Evolutionary conservation across 2,113 vertebrate species (phyloP).

Genomic region (Gnathonemus echidnorhynchus): DNA sequence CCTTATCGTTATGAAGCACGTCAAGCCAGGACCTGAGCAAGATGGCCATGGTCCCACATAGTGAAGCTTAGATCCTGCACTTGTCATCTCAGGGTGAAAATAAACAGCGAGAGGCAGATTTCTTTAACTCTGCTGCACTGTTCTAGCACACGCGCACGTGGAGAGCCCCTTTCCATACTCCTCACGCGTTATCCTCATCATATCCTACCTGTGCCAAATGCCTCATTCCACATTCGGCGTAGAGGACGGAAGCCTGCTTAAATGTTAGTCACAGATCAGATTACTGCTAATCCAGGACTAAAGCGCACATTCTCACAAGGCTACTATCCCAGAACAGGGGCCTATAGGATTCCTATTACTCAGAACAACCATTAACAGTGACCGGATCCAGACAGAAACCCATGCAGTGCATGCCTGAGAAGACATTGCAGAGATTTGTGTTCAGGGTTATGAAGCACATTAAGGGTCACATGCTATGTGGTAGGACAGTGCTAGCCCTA

Average conservation of each 20-base stretch:
- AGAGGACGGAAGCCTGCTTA: not conserved
- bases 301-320: constrained; percentile 2
- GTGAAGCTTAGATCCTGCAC: not conserved
- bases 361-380: not conserved
- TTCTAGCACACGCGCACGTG: not conserved
- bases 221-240: not conserved
- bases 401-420: not conserved
- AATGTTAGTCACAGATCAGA: not conserved
- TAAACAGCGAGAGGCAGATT: not conserved
- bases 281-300: not conserved
- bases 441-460: not conserved
- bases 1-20: not conserved
- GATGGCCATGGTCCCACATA: not conserved
- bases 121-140: not conserved
- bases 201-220: not conserved
- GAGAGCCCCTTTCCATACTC: not conserved
- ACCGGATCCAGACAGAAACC: not conserved
- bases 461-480: not conserved
- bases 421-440: not conserved
- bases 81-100: not conserved
- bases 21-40: not conserved
- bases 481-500: not conserved
- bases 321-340: constrained; percentile 6
- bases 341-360: not conserved
- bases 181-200: not conserved